Base-by-base conservation (phyloP, 2,888 invertebrate species). In the Bimastos eiseni region DNA sequence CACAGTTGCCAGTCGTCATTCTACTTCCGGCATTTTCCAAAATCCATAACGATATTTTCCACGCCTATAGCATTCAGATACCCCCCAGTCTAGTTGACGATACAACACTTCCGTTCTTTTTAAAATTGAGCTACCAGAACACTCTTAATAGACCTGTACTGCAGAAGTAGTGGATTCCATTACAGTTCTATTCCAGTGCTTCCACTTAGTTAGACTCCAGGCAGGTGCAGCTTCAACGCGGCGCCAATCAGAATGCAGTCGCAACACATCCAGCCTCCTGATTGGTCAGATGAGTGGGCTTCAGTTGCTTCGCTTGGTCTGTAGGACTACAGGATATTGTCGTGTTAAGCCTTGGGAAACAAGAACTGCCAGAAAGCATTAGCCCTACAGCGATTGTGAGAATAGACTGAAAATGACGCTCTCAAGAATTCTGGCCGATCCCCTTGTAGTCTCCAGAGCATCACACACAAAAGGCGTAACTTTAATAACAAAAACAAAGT, bases 151-250 rank as follows among this genome's bases (percentile, higher is more conserved):
- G 70, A 17, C 70, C 70, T 11, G 17, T 38, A 30, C 6, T 70
- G 70, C 70, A n/a, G 70, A n/a, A 70, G 70, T 70, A n/a, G 70
- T 70, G n/a, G 30, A 70, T 6, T 13, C 70, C 30, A n/a, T 70
- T 70, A 30, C n/a, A n/a, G 70, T 11, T 70, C n/a, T n/a, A 30
- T 70, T 70, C 70, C 70, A 70, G n/a, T n/a, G 70, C 70, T 70
- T 70, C 70, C 70, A 70, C 70, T n/a, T n/a, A 70, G 70, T 70
- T n/a, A 70, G 70, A 70, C 70, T 70, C 70, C 70, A 70, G 70
- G 70, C 70, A 70, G 70, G 70, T 70, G 70, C 70, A n/a, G 17
- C 70, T 70, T 30, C n/a, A 70, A n/a, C 70, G n/a, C 11, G 70
- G 70, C n/a, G 70, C 70, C 70, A 70, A 70, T 70, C 70, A 70